These are phyloP conservation scores for Caenorhabditis angaria DNA, from an alignment of 2,888 invertebrate species.

Conservation along the genomic window DNA sequence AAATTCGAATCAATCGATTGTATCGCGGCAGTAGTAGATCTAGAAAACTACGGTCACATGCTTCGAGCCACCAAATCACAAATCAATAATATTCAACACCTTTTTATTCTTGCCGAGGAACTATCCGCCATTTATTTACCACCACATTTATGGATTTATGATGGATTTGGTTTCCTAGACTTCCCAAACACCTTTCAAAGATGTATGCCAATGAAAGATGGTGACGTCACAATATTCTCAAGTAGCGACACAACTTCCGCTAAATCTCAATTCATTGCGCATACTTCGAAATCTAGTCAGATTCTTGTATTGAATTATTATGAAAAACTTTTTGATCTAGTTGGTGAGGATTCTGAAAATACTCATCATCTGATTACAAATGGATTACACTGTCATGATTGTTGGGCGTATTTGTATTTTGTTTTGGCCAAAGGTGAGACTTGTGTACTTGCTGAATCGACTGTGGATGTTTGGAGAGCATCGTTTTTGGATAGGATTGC, in stretches of 20 bases:
- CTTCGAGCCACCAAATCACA: constrained; percentile 18
- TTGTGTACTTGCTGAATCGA: constrained; percentile 40
- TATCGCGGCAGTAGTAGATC: constrained; percentile 39
- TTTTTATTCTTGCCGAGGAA: constrained; percentile 48
- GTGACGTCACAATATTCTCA: constrained; percentile 15
- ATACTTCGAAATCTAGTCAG: constrained; percentile 29
- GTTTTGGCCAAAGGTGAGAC: constrained; percentile 40
- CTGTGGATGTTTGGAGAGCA: constrained; percentile 44
- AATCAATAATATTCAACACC: constrained; percentile 28
- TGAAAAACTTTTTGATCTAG: constrained; percentile 25
- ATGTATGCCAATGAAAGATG: constrained; percentile 8
- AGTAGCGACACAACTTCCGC: constrained; percentile 22
- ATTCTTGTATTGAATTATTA: constrained; percentile 31
- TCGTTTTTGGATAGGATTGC: constrained; percentile 45
- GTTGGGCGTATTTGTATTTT: constrained; percentile 33
- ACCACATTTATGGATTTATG: constrained; percentile 43
- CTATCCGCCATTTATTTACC: constrained; percentile 37
- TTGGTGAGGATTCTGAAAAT: constrained; percentile 19
- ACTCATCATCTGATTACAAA: constrained; percentile 37
- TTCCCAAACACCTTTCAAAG: constrained; percentile 23
- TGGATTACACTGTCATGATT: constrained; percentile 40
- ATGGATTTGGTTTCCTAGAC: constrained; percentile 46
- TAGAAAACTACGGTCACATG: constrained; percentile 43
- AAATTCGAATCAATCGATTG: constrained; percentile 29
- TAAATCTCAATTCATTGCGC: constrained; percentile 29